Conservation (phyloP, 2,113 vertebrate genomes). For the Guaruba guarouba region DNA sequence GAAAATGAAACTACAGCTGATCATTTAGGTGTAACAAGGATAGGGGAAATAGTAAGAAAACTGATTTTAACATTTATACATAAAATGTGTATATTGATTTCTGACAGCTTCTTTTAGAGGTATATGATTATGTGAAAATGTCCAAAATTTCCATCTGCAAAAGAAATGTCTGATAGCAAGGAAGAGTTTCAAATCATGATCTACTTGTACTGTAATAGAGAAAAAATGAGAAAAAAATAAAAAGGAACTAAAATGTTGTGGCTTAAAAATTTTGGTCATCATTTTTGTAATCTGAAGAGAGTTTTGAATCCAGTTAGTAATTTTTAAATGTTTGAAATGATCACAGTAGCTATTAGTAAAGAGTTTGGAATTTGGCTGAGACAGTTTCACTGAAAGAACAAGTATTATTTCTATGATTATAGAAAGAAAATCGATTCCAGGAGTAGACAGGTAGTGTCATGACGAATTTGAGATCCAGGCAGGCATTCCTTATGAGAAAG, state of each 20-base stretch:
- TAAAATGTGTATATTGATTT: background rate
- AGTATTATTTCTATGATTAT: background rate
- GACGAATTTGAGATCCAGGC: background rate
- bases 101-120: background rate
- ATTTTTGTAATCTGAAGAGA: background rate
- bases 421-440: background rate
- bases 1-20: background rate
- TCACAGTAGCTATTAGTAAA: background rate
- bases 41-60: background rate
- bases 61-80: background rate
- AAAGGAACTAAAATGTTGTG: background rate
- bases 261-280: background rate
- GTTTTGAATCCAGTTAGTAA: background rate
- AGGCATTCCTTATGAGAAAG: background rate
- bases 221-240: background rate
- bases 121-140: background rate
- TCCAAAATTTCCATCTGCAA: background rate
- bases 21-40: background rate
- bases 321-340: background rate
- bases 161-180: background rate
- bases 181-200: background rate
- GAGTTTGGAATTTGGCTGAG: background rate
- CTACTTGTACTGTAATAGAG: background rate
- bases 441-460: background rate
- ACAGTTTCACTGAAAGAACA: background rate